phyloP scores from a whole-genome alignment of 2,888 invertebrate species.

The Plebejus argus region DNA sequence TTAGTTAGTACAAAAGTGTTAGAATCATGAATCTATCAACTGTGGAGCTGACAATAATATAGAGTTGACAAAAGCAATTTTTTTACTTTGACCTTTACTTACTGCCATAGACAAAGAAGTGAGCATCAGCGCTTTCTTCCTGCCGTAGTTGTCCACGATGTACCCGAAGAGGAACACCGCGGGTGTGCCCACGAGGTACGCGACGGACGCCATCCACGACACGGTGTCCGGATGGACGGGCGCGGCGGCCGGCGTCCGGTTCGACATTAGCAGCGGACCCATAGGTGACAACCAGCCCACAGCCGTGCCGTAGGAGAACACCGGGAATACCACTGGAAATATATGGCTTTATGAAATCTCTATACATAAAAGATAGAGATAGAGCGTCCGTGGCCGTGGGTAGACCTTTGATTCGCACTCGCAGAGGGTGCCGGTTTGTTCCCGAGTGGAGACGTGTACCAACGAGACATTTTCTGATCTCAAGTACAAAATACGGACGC shows the following conservation, averaged over 20 bases:
- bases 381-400: too few species aligned
- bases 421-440: too few species aligned
- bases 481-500: too few species aligned
- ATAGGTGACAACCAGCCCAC: conserved; percentile 82
- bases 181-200: conserved; percentile 77
- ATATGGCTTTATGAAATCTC: neutral
- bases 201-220: conserved; percentile 80
- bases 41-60: too few species aligned
- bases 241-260: conserved; percentile 61
- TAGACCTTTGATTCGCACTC: too few species aligned
- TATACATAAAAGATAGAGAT: too few species aligned
- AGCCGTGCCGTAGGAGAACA: conserved; percentile 77
- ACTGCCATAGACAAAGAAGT: conserved; percentile 71
- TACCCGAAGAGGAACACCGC: conserved; percentile 79
- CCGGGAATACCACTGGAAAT: conserved; percentile 75
- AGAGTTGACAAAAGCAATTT: too few species aligned
- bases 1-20: too few species aligned
- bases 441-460: too few species aligned
- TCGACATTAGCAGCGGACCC: conserved; percentile 73
- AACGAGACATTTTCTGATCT: too few species aligned
- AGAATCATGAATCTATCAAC: too few species aligned
- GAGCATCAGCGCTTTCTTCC: conserved; percentile 73
- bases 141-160: conserved; percentile 75
- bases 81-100: conserved; percentile 42
- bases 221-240: conserved; percentile 71